Evolutionary conservation across 2,113 vertebrate species (phyloP), one percentile per base, ranked within the genome.

Genomic region (Etheostoma spectabile): DNA sequence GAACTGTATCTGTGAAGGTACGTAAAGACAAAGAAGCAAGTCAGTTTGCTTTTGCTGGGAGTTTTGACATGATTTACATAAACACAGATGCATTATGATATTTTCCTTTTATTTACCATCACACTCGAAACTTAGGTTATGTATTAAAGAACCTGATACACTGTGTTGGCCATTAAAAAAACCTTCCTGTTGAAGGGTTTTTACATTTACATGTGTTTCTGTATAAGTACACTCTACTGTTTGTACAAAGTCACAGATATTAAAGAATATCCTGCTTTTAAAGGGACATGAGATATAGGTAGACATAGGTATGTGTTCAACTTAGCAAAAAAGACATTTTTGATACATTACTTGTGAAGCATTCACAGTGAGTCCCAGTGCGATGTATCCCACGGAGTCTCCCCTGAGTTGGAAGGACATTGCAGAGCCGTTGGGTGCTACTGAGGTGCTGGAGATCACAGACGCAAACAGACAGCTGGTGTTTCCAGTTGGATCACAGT

Each of bases 391-490:
- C 0, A 0, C 0, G 22, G 92, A 85, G 0, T 19, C 22, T 24
- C 86, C 91, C 0, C 79, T 70, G 60, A 92, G 82, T 24, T 90
- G 12, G 12, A 92, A 0, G 12, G 7, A 6, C 52, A 91, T 8
- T 0, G n/a, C 0, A 0, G 7, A 0, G 6, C 73, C 51, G 0
- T 30, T 74, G 14, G 82, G 49, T 27, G 65, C 2, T 11, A 0
- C 0, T 0, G 1, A 0, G 1, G 0, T 2, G 13, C 0, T 1
- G 21, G 48, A 0, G 0, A 0, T 1, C 19, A 73, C 1, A 3
- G 93, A 88, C 7, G 0, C 18, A 30, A 93, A 94, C n/a, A 83
- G 57, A 46, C 93, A 93, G 52, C 0, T 12, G 42, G 0, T 18
- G 19, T 15, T 75, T 22, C 30, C 80, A 3, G 64, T 0, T 1